Conservation (phyloP, 2,888 invertebrate species). For the Parelbella ahira region DNA sequence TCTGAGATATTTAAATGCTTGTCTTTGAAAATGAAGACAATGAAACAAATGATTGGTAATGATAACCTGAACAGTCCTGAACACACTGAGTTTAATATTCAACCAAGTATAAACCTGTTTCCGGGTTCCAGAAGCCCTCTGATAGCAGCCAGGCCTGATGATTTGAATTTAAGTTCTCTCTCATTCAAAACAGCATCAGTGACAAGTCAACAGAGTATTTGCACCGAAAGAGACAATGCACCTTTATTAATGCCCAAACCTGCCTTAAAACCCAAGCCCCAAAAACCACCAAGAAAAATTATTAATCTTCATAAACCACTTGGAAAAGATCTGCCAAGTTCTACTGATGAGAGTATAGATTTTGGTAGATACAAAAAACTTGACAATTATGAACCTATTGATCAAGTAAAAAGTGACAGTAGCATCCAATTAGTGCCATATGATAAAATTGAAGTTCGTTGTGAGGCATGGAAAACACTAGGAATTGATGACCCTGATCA, state of each 20-base stretch:
- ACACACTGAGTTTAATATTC: conserved; percentile 86
- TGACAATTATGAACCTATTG: conserved; percentile 75
- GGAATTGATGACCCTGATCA: conserved; percentile 88
- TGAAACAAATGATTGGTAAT: conserved; percentile 90
- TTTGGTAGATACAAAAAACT: conserved; percentile 77
- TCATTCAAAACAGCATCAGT: conserved; percentile 70
- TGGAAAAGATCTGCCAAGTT: conserved; percentile 58
- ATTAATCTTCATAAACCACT: conserved; percentile 62
- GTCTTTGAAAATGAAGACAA: conserved; percentile 91
- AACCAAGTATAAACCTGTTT: conserved; percentile 88
- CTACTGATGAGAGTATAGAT: conserved; percentile 66
- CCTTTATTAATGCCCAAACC: conserved; percentile 77
- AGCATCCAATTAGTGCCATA: conserved; percentile 80
- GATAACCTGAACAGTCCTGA: conserved; percentile 84
- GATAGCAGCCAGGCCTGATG: conserved; percentile 81
- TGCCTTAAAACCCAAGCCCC: conserved; percentile 82
- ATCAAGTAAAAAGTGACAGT: conserved; percentile 72
- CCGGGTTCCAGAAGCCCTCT: conserved; percentile 90
- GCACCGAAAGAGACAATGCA: conserved; percentile 61
- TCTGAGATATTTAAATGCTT: conserved; percentile 91
- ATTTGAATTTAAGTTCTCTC: conserved; percentile 66
- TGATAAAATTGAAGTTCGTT: conserved; percentile 88
- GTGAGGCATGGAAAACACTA: conserved; percentile 90
- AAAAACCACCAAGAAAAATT: conserved; percentile 82
- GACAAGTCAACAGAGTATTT: conserved; percentile 61